Evolutionary conservation across 2,113 vertebrate species (phyloP), one percentile per base, ranked within the genome.

Genomic region (Gymnorhina tibicen): DNA sequence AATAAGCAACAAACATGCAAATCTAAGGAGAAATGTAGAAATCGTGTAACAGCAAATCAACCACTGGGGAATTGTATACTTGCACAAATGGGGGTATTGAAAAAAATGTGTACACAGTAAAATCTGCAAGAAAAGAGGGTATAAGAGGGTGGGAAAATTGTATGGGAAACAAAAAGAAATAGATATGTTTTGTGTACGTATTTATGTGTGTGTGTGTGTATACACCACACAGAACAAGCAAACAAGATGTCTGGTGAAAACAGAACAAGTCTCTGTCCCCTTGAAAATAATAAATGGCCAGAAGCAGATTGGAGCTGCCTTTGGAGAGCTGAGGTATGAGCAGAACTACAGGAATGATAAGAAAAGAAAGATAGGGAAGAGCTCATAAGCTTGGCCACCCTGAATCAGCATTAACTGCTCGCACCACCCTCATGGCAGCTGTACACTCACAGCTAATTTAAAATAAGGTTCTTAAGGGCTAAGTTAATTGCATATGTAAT

Each of bases 181-280:
- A 6, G 10, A 2, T 7, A 1, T 15, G 4, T 24, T 63, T 82
- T 39, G 52, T n/a, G 47, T 14, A 16, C 1, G 0, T 81, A 42
- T 35, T 16, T 87, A 1, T 46, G 4, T 28, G 9, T 42, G 11
- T 24, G 13, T 44, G 16, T 67, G 9, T 85, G 2, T 52, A 10
- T 50, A 30, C 4, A 42, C 3, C 32, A 32, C 19, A 72, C 4
- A 41, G 30, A 68, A 44, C 15, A 74, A 85, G 28, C 23, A 87
- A 66, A 79, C 9, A 58, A 77, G 28, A 22, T 64, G 12, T 42
- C 33, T 76, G 49, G 44, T 72, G 53, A 68, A 52, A 89, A 9
- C 23, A 55, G 33, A 79, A 18, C 41, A 85, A 74, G 19, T 70
- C 13, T 16, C 18, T 18, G 4, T 44, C 11, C 5, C 4, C 20